Evolutionary conservation across 2,113 vertebrate genomes (phyloP).

Genomic region (Lophotis ruficrista): DNA sequence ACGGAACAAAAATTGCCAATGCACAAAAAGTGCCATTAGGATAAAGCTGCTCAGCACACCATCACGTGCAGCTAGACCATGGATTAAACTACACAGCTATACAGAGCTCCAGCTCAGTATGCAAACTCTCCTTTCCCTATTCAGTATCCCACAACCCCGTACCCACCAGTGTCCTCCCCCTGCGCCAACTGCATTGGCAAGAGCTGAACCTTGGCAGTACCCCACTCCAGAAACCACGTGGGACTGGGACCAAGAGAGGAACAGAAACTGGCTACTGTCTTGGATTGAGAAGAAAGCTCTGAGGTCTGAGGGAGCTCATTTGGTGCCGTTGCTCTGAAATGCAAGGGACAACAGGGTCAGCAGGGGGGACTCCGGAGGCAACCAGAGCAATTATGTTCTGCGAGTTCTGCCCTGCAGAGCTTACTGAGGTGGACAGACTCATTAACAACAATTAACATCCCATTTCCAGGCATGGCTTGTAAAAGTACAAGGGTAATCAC

Average conservation of each 20-base stretch:
- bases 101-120: neutral
- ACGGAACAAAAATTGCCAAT: neutral
- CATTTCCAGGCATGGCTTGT: constrained; percentile 39
- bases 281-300: neutral
- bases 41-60: neutral
- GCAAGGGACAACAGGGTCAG: neutral
- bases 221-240: neutral
- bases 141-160: neutral
- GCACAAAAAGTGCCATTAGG: neutral
- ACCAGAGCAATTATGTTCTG: neutral
- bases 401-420: neutral
- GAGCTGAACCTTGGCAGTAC: neutral
- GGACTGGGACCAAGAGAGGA: neutral
- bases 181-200: neutral
- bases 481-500: constrained; percentile 1
- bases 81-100: neutral
- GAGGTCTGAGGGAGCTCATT: neutral
- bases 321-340: neutral
- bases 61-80: neutral
- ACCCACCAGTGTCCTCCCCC: neutral
- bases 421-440: constrained; percentile 27
- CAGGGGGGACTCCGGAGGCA: neutral
- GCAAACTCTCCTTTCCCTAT: neutral
- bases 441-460: constrained; percentile 59
- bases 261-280: neutral